A percentile compares a stretch with the other conserved stretches of the same genome.
These are phyloP conservation scores for Leucoraja ocellata DNA, from an alignment of 2,797 vertebrate genomes.

Conservation along the genomic window DNA sequence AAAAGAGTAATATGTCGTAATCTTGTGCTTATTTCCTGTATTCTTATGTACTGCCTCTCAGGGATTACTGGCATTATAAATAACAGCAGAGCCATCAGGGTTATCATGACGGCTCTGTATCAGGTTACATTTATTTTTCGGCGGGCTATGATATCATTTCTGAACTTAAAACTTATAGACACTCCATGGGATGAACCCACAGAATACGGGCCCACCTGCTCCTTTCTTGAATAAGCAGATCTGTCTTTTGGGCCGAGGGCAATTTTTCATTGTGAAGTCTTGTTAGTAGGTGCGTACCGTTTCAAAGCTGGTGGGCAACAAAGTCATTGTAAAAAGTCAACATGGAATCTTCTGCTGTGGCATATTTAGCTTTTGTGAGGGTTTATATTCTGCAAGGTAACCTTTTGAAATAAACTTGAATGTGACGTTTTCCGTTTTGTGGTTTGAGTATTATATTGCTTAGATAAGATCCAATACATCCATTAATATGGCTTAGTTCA, in stretches of 20 bases:
- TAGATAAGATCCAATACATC: not conserved
- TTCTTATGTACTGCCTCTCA: not conserved
- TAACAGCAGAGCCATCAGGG: not conserved
- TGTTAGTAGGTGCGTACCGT: not conserved
- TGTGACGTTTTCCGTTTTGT: not conserved
- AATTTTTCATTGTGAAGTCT: not conserved
- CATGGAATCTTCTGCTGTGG: not conserved
- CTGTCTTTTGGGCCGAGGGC: not conserved
- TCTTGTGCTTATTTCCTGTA: too few relatives aligned
- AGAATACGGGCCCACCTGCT: not conserved
- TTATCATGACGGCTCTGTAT: not conserved
- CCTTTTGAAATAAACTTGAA: constrained; percentile 8
- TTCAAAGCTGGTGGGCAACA: not conserved
- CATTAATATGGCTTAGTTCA: too few relatives aligned
- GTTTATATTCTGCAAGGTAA: not conserved
- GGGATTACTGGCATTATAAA: constrained; percentile 1
- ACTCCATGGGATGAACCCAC: not conserved
- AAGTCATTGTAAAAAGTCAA: not conserved
- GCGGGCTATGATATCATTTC: not conserved
- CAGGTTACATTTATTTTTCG: not conserved
- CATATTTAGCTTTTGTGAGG: not conserved
- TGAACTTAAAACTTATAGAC: not conserved
- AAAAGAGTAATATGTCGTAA: too few relatives aligned
- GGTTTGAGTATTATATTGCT: not conserved
- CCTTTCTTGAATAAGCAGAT: not conserved